Conservation (phyloP, 2,113 vertebrate species). For the Sula dactylatra region DNA sequence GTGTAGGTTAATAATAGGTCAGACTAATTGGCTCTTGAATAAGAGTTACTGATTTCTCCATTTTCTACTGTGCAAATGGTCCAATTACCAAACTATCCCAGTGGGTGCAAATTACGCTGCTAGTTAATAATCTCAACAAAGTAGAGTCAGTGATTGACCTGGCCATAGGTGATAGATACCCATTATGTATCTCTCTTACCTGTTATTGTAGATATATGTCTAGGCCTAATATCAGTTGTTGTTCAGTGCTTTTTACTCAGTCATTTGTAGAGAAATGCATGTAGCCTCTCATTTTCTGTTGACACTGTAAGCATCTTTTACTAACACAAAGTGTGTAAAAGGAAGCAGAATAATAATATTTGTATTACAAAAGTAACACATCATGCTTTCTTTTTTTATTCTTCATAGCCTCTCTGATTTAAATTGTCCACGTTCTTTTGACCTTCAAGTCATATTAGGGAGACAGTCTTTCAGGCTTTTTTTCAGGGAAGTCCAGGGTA, state of each 20-base stretch:
- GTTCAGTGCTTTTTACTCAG: not conserved
- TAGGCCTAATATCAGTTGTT: not conserved
- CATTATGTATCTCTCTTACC: not conserved
- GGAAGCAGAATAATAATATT: not conserved
- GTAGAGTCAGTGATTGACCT: not conserved
- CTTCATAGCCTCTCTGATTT: not conserved
- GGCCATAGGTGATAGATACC: not conserved
- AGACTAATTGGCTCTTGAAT: not conserved
- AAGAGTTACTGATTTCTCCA: not conserved
- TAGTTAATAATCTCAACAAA: not conserved
- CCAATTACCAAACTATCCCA: not conserved
- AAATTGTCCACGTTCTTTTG: not conserved
- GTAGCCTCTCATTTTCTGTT: not conserved
- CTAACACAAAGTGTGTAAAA: not conserved
- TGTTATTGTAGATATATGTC: not conserved
- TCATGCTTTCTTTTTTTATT: not conserved
- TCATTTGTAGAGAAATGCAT: not conserved
- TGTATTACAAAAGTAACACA: not conserved
- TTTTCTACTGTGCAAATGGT: not conserved
- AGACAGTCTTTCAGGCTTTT: not conserved
- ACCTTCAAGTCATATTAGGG: not conserved
- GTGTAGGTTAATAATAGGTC: not conserved
- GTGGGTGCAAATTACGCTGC: not conserved
- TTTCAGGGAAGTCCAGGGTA: not conserved
- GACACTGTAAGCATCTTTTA: not conserved